Conservation (phyloP, 2,888 invertebrate species). For the Neuroscelio doddi region DNA sequence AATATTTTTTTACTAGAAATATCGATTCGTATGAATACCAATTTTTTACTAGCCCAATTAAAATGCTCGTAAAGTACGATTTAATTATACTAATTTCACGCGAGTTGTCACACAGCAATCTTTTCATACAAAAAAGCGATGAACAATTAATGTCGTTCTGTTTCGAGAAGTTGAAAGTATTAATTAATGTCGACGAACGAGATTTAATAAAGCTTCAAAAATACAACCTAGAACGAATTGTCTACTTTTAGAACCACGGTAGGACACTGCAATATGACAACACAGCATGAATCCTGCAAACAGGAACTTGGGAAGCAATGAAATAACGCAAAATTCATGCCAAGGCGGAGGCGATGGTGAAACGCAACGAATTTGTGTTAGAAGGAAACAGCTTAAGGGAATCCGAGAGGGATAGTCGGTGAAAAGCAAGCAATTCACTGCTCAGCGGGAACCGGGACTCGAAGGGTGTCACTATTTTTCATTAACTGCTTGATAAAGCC, state of each 20-base stretch:
- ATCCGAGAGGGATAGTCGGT: conserved; percentile 16
- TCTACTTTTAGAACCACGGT: conserved; percentile 11
- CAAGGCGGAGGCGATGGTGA: conserved; percentile 49
- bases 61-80: no score
- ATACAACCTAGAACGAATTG: neutral
- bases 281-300: conserved; percentile 63
- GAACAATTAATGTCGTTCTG: no score
- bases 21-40: no score
- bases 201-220: conserved; percentile 48
- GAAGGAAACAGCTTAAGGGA: conserved; percentile 27
- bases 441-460: conserved; percentile 58
- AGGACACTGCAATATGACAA: conserved; percentile 62
- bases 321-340: conserved; percentile 58
- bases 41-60: no score
- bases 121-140: no score
- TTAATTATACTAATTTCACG: no score
- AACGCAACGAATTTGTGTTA: conserved; percentile 42
- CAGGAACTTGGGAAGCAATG: conserved; percentile 57
- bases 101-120: no score
- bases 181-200: conserved; percentile 49
- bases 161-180: no score
- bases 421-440: conserved; percentile 59
- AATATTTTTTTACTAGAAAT: no score
- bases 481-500: conserved; percentile 66
- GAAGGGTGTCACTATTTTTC: conserved; percentile 67